Percentiles rank a stretch among this genome's conserved stretches.
Conservation (phyloP, 2,888 invertebrate genomes). For the Latrodectus hesperus region DNA sequence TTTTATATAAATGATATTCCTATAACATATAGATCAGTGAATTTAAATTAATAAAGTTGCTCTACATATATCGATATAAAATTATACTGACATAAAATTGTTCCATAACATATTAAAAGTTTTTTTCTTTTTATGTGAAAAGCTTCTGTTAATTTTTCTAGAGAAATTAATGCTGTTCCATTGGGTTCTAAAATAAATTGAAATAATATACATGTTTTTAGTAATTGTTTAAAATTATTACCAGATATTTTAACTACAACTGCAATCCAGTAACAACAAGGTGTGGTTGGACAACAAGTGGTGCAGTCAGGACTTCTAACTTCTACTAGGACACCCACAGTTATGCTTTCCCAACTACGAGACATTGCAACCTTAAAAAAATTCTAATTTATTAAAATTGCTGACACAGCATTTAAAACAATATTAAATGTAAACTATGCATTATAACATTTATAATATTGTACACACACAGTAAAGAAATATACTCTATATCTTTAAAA, state of each 20-base stretch:
- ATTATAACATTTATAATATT: neutral
- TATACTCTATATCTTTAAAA: neutral
- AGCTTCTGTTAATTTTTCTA: too few relatives aligned
- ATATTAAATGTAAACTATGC: neutral
- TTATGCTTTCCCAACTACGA: slow-evolving; percentile 91
- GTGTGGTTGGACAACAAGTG: slow-evolving; percentile 42
- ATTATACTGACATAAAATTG: too few relatives aligned
- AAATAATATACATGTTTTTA: too few relatives aligned
- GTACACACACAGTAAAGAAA: neutral
- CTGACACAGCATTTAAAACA: neutral
- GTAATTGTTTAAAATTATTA: slow-evolving; percentile 70
- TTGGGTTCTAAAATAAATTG: too few relatives aligned
- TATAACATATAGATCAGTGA: too few relatives aligned
- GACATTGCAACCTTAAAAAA: slow-evolving; percentile 83
- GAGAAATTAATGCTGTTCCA: too few relatives aligned
- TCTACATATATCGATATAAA: too few relatives aligned
- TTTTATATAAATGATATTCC: too few relatives aligned
- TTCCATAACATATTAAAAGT: too few relatives aligned
- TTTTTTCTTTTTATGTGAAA: too few relatives aligned
- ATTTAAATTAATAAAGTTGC: too few relatives aligned
- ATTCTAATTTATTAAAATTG: slow-evolving; percentile 1
- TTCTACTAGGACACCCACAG: slow-evolving; percentile 87
- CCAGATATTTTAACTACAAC: slow-evolving; percentile 93
- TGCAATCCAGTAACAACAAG: slow-evolving; percentile 94
- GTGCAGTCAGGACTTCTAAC: slow-evolving; percentile 88